A percentile compares a stretch with the other conserved stretches of the same genome.
phyloP scores from a whole-genome alignment of 2,113 vertebrate species.

The Corvus hawaiiensis region DNA sequence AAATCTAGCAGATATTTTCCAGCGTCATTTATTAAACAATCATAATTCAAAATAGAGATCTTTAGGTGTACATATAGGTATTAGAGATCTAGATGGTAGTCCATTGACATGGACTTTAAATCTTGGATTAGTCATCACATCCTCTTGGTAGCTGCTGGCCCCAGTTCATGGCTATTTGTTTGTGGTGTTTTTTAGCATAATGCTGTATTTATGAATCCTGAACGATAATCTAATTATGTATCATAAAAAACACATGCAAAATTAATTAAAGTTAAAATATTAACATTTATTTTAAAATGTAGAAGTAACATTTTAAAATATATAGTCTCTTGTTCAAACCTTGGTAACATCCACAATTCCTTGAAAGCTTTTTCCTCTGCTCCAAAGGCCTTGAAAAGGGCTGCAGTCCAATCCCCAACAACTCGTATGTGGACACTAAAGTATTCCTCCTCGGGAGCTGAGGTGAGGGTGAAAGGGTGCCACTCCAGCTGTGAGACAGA shows the following conservation, averaged over 20 bases:
- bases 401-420: constrained; percentile 73
- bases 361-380: constrained; percentile 23
- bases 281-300: not conserved
- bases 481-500: constrained; percentile 73
- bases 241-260: not conserved
- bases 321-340: constrained; percentile 50
- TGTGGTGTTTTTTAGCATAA: not conserved
- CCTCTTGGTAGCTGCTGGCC: not conserved
- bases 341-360: constrained; percentile 67
- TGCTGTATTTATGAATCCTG: not conserved
- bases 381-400: constrained; percentile 66
- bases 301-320: not conserved
- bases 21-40: not conserved
- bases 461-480: constrained; percentile 84
- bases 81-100: not conserved
- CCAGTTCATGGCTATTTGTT: not conserved
- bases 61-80: not conserved
- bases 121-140: not conserved
- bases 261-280: not conserved
- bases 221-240: not conserved
- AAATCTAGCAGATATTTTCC: not conserved
- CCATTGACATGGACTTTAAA: not conserved
- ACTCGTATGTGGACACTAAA: constrained; percentile 76
- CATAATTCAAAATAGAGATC: not conserved
- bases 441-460: constrained; percentile 77